These are phyloP conservation scores for Amphiura filiformis DNA, from an alignment of 35 echinoderm and acorn worm species.

Conservation along the genomic window DNA sequence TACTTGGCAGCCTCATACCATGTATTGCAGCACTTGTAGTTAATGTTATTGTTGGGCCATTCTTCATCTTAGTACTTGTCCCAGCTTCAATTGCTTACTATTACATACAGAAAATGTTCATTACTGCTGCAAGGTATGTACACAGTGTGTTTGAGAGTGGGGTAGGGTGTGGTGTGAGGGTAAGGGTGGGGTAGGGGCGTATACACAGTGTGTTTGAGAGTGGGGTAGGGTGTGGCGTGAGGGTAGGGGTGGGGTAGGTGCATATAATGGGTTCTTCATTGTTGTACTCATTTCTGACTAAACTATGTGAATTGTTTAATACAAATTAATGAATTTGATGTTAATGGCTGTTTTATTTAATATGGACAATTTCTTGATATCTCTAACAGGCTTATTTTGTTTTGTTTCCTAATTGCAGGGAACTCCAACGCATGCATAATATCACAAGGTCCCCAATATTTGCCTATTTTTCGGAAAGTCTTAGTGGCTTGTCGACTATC, in stretches of 20 bases:
- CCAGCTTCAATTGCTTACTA: constrained; percentile 41
- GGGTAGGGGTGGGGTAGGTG: not conserved
- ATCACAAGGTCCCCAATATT: too few relatives aligned
- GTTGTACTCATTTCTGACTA: too few relatives aligned
- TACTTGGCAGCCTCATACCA: not conserved
- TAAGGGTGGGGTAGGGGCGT: not conserved
- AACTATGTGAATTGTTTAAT: too few relatives aligned
- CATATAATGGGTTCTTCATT: not conserved
- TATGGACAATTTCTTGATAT: too few relatives aligned
- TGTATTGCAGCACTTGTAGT: constrained; percentile 41
- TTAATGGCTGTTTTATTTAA: too few relatives aligned
- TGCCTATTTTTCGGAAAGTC: too few relatives aligned
- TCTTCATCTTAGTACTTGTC: constrained; percentile 41
- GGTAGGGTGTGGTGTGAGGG: too few relatives aligned
- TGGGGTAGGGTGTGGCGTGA: not conserved
- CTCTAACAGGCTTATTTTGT: too few relatives aligned
- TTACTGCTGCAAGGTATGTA: constrained; percentile 57
- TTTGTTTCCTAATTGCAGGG: too few relatives aligned
- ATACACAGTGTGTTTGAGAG: not conserved
- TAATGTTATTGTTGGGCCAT: constrained; percentile 46
- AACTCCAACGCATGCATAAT: too few relatives aligned
- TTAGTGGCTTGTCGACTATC: too few relatives aligned
- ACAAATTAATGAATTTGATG: too few relatives aligned
- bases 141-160: not conserved
- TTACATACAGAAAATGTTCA: constrained; percentile 52